Base-by-base conservation (phyloP, 1,140 invertebrate species). In the Chelonus insularis region DNA sequence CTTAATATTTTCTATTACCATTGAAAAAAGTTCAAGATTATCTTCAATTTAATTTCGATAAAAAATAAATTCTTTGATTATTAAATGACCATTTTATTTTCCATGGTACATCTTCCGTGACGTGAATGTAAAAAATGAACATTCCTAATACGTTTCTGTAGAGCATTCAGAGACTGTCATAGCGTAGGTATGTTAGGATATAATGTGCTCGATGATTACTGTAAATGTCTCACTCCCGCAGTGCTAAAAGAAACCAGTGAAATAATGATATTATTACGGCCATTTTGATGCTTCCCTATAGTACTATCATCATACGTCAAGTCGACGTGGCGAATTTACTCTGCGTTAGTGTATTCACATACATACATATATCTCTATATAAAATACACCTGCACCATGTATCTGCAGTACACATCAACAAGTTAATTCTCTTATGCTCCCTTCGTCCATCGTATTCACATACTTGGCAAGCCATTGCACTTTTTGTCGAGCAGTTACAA, bases 251-350 rank as follows among this genome's bases (percentile, higher is more conserved):
- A 61, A 69, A 67, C 70, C 68, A 29, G 71, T 66, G 72, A 64
- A 71, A 73, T 75, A 75, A 75, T 75, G 73, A 75, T 75, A 74
- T 75, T 75, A 75, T 75, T 74, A 75, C 71, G 68, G 69, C 68
- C 73, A 74, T 75, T 71, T 74, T 75, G 72, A 75, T 75, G 74
- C 71, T 68, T 72, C 63, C 64, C 65, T 71, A 41, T 50, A 29
- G 51, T 32, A 57, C 73, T 75, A 75, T 75, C 73, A 75, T 75
- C 73, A 75, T 75, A 75, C 71, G 73, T 75, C 73, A 75, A 70
- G 70, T 66, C 52, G 63, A 63, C 63, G 41, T 65, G 69, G 65
- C 70, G 68, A 73, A 72, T 75, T 69, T 65, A 68, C 66, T 64
- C 60, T 70, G 66, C 37, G 14, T 14, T 39, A 8, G 41, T 48